phyloP scores from a whole-genome alignment of 2,797 vertebrate species.

The Gallinago nigripennis region DNA sequence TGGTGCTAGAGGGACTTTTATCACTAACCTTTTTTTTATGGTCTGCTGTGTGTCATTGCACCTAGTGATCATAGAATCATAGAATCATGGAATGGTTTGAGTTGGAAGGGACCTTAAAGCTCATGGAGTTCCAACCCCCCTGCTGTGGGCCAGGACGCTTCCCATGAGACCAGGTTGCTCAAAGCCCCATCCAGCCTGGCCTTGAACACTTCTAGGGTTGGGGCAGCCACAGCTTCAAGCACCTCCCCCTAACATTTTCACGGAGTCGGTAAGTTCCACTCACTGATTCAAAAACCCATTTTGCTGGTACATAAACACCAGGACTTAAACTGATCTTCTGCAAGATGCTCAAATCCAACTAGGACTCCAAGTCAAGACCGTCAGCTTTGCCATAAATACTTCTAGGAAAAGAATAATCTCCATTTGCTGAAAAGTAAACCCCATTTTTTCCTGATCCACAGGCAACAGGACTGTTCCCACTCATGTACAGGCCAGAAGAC shows the following conservation, averaged over 20 bases:
- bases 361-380: neutral
- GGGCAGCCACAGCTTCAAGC: neutral
- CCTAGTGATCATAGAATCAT: neutral
- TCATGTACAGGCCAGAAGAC: neutral
- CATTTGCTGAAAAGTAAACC: neutral
- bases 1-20: neutral
- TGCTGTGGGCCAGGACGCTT: neutral
- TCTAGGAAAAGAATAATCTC: neutral
- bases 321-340: neutral
- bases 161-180: neutral
- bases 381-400: neutral
- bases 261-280: accelerated
- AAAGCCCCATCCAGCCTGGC: neutral
- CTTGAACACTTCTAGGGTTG: neutral
- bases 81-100: neutral
- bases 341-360: neutral
- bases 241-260: neutral
- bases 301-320: neutral
- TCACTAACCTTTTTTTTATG: neutral
- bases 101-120: neutral
- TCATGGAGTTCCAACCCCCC: neutral
- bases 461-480: neutral
- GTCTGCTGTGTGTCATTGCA: neutral
- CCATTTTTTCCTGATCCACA: neutral
- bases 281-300: neutral